Conservation (phyloP, 2,797 vertebrate genomes). For the Helostoma temminkii region DNA sequence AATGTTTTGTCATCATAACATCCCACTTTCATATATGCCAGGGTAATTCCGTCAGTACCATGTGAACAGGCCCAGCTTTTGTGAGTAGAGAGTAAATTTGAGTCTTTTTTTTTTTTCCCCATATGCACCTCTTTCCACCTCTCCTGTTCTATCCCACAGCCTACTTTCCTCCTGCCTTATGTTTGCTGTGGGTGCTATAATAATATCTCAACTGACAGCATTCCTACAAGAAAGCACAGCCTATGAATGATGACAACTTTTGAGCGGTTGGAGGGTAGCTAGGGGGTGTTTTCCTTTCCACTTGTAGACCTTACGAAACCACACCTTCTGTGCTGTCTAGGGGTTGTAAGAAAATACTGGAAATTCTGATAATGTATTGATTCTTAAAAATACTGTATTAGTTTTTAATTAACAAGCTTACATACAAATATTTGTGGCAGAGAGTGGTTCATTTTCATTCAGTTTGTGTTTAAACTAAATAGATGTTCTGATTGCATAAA, state of each 20-base stretch:
- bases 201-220: constrained; percentile 80
- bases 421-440: too few species aligned
- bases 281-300: constrained; percentile 42
- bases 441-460: too few species aligned
- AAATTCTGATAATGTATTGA: too few species aligned
- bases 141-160: constrained; percentile 22
- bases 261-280: constrained; percentile 39
- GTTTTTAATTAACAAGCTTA: too few species aligned
- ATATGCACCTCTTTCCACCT: constrained; percentile 49
- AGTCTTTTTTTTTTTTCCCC: constrained; percentile 3
- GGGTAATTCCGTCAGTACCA: constrained; percentile 72
- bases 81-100: constrained; percentile 47
- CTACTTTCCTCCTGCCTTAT: constrained; percentile 16
- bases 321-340: constrained; percentile 56
- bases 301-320: constrained; percentile 50
- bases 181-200: constrained; percentile 62
- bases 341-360: too few species aligned
- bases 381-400: too few species aligned
- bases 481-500: too few species aligned
- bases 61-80: constrained; percentile 61
- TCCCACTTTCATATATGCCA: constrained; percentile 54
- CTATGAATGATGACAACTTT: constrained; percentile 65
- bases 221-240: constrained; percentile 77
- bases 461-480: too few species aligned
- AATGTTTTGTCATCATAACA: constrained; percentile 69